Base-by-base conservation (phyloP, 2,888 invertebrate genomes). In the Adela reaumurella region DNA sequence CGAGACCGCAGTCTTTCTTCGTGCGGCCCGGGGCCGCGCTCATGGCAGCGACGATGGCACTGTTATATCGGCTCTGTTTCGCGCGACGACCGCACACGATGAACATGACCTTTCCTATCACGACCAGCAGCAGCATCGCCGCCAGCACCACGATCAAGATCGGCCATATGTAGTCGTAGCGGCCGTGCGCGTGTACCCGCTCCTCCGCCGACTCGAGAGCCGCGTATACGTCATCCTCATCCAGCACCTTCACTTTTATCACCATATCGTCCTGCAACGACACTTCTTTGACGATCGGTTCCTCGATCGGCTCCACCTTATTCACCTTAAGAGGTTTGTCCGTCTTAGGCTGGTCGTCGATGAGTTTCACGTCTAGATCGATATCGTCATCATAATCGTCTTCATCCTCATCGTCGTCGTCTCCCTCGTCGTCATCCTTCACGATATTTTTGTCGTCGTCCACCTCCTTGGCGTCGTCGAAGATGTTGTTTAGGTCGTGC, bases 1-100 rank as follows among this genome's bases (percentile, higher is more conserved):
- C 88, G 51, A 90, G 81, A 2, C 87, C 87, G 57, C 87, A 87
- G 64, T 88, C 87, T 60, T 86, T 87, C 74, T 86, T 87, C 43
- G 82, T 76, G 52, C 78, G 77, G 17, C 70, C 63, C 28, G 70
- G 68, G 53, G 73, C 70, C 53, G 83, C 73, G 58, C 77, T 79
- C 81, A 83, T 78, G 50, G 76, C 77, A 28, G 77, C 77, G 52
- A 77, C 72, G 59, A 78, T 74, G 69, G 78, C 77, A 69, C 76
- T 77, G 65, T 78, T 78, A 57, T 78, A 79, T 62, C 74, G 67
- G 29, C 73, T 58, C 58, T 74, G 73, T 58, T 69, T 68, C 53
- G 57, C 66, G 51, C 63, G 67, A 59, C 64, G 69, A 43, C 54
- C 64, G 61, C 72, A 76, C 53, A 66, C 53, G 52, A 72, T 58